Percentiles rank a stretch among this genome's conserved stretches.
phyloP scores from a whole-genome alignment of 2,888 invertebrate genomes.

The Hemistola chrysoprasaria region DNA sequence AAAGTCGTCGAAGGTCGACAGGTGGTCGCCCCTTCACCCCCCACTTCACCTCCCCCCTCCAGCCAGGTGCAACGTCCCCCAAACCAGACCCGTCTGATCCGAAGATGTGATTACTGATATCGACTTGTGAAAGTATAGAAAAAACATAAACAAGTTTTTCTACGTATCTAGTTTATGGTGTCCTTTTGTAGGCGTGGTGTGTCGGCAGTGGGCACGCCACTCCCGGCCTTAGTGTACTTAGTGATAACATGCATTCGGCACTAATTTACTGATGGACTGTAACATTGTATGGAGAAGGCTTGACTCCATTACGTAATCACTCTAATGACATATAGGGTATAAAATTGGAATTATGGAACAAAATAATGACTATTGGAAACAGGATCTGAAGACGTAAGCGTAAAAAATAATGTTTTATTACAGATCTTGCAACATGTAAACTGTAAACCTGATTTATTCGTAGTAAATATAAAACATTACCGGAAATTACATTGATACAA shows the following conservation, averaged over 20 bases:
- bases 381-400: too few relatives aligned
- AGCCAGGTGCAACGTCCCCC: constrained; percentile 57
- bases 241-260: constrained; percentile 5
- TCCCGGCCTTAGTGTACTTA: constrained; percentile 17
- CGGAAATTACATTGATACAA: constrained; percentile 10
- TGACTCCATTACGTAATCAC: constrained; percentile 7
- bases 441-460: constrained; percentile 6
- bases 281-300: constrained; percentile 18
- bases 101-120: constrained; percentile 28
- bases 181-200: constrained; percentile 24
- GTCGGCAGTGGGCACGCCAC: constrained; percentile 18
- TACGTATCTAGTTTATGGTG: constrained; percentile 11
- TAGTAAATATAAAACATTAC: constrained; percentile 11
- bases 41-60: constrained; percentile 22
- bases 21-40: constrained; percentile 39
- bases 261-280: constrained; percentile 22
- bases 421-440: not conserved
- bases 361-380: too few relatives aligned
- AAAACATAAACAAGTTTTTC: constrained; percentile 33
- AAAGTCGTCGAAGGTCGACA: constrained; percentile 40
- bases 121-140: constrained; percentile 28
- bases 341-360: too few relatives aligned
- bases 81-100: constrained; percentile 37
- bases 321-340: too few relatives aligned
- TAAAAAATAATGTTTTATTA: too few relatives aligned